Conservation (phyloP, 2,113 vertebrate species). For the Chloropsis cyanopogon region DNA sequence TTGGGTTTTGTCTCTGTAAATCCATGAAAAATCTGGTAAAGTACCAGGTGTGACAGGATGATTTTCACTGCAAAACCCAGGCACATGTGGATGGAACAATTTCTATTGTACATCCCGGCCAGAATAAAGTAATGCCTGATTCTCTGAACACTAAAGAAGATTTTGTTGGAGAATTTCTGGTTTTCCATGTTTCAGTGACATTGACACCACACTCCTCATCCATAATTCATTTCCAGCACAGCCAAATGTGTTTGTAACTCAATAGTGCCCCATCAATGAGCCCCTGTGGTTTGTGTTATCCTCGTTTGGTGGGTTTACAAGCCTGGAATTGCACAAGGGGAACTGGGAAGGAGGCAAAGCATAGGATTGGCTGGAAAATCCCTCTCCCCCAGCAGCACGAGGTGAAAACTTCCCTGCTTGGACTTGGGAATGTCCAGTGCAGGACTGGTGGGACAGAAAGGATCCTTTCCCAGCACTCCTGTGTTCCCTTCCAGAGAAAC, state of each 20-base stretch:
- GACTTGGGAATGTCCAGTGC: neutral
- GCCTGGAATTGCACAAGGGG: neutral
- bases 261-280: neutral
- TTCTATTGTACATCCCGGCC: neutral
- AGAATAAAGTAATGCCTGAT: neutral
- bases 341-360: neutral
- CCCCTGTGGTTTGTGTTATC: constrained; percentile 15
- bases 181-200: neutral
- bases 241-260: constrained; percentile 24
- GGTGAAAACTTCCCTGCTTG: neutral
- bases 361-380: neutral
- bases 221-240: constrained; percentile 20
- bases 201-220: neutral
- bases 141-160: neutral
- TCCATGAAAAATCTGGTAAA: neutral
- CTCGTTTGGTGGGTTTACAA: neutral
- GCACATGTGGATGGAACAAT: neutral
- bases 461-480: fast-evolving
- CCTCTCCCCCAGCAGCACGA: neutral
- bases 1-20: neutral
- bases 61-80: neutral
- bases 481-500: neutral
- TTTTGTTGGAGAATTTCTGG: neutral
- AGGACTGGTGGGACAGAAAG: neutral
- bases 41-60: neutral